Evolutionary conservation across 2,797 vertebrate species (phyloP).

Genomic region (Streptopelia turtur): DNA sequence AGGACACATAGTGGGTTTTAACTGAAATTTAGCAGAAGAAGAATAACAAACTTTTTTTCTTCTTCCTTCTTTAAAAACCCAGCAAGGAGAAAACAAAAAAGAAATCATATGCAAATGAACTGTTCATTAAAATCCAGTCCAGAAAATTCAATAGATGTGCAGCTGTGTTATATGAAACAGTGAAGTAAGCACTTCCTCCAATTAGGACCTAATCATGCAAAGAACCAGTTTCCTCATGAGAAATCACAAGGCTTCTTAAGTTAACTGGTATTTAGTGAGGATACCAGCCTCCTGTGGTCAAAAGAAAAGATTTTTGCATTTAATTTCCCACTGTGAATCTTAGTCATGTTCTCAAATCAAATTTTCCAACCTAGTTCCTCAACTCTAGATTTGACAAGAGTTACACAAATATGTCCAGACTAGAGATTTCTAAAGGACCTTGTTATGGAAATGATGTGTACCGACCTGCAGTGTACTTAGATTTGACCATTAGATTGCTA

Average conservation of each 20-base stretch:
- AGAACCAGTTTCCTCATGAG: not conserved
- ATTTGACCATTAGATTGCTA: not conserved
- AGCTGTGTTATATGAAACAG: conserved; percentile 1
- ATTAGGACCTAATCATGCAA: conserved; percentile 19
- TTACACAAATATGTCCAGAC: not conserved
- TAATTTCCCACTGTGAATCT: conserved; percentile 9
- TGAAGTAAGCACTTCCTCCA: conserved; percentile 4
- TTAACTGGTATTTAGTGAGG: not conserved
- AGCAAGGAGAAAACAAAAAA: not conserved
- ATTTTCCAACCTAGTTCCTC: conserved; percentile 46
- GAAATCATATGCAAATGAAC: not conserved
- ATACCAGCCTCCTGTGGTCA: not conserved
- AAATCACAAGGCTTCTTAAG: not conserved
- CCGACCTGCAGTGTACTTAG: not conserved
- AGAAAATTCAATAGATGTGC: conserved; percentile 28
- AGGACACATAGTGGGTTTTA: not conserved
- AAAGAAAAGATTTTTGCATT: not conserved
- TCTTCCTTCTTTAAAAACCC: not conserved
- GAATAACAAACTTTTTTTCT: not conserved
- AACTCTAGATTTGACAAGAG: not conserved
- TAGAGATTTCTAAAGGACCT: conserved; percentile 1
- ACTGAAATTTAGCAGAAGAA: not conserved
- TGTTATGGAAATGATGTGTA: not conserved
- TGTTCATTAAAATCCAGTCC: not conserved
- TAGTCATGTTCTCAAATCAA: not conserved